Percentiles rank a stretch among this genome's conserved stretches.
phyloP scores from a whole-genome alignment of 2,113 vertebrate species.

The Cyphomyrus discorhynchus region DNA sequence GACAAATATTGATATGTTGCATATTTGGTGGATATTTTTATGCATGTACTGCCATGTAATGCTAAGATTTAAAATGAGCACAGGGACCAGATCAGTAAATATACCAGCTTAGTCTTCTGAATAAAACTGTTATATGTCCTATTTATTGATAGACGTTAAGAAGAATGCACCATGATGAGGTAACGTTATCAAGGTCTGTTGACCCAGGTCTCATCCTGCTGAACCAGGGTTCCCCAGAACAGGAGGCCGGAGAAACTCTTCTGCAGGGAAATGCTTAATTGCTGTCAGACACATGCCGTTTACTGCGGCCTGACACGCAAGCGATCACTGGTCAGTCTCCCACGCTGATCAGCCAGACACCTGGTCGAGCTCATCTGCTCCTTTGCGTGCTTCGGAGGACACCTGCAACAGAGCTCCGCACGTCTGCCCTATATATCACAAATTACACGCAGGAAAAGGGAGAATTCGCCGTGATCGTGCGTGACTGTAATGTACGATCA shows the following conservation, averaged over 20 bases:
- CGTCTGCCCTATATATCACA: background rate
- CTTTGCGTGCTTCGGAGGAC: background rate
- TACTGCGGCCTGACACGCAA: slow-evolving; percentile 16
- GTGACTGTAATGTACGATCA: background rate
- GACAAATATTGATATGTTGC: background rate
- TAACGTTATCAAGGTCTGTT: background rate
- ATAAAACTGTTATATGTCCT: background rate
- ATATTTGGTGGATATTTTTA: background rate
- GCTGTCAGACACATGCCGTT: slow-evolving; percentile 3
- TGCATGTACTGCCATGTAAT: background rate
- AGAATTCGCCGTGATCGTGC: background rate
- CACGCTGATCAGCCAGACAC: background rate
- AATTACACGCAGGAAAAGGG: background rate
- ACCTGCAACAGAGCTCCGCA: background rate
- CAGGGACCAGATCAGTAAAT: background rate
- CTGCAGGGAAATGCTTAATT: slow-evolving; percentile 5
- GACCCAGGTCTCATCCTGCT: background rate
- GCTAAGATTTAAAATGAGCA: background rate
- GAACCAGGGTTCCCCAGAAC: background rate
- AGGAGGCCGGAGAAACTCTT: background rate
- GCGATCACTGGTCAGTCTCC: background rate
- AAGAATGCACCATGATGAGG: background rate
- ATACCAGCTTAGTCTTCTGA: background rate
- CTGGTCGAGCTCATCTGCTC: background rate
- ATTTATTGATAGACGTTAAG: background rate